Conservation (phyloP, 2,113 vertebrate species). For the Tricholaema leucomelas region DNA sequence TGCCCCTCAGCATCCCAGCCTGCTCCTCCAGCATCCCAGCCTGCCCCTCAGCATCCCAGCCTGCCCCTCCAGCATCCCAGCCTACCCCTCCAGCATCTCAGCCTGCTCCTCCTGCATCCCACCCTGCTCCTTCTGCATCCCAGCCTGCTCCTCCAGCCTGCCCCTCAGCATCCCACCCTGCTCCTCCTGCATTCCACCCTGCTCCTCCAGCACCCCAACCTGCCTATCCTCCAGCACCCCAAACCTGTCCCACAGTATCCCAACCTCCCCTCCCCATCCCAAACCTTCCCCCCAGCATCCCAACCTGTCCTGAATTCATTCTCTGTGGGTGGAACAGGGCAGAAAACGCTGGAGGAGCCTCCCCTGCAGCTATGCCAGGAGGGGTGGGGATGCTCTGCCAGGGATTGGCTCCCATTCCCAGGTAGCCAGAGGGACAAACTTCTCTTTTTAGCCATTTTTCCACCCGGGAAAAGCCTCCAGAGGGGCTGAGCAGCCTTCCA, state of each 20-base stretch:
- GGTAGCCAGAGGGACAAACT: background rate
- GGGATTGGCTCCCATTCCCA: rapidly evolving
- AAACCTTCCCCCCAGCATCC: background rate
- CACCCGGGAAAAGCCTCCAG: background rate
- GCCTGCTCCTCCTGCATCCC: too few relatives aligned
- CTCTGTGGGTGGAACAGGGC: rapidly evolving
- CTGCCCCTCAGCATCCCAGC: too few relatives aligned
- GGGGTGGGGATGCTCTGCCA: rapidly evolving
- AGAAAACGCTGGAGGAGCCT: rapidly evolving
- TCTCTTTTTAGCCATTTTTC: background rate
- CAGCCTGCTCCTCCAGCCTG: background rate
- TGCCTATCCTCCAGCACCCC: too few relatives aligned
- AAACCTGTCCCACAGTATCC: too few relatives aligned
- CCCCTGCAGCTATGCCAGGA: background rate
- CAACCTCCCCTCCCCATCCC: background rate
- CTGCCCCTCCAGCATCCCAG: background rate
- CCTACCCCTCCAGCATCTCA: too few relatives aligned
- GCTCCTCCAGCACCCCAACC: too few relatives aligned
- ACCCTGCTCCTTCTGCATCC: background rate
- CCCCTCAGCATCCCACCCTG: too few relatives aligned
- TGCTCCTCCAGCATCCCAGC: too few relatives aligned
- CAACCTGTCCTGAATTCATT: background rate
- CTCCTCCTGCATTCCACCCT: too few relatives aligned
- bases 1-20: too few relatives aligned
- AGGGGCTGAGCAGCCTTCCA: background rate